Percentiles rank a stretch among this genome's conserved stretches.
Evolutionary conservation across 1,140 invertebrate genomes (phyloP).

Genomic region (Mylabris phalerata): DNA sequence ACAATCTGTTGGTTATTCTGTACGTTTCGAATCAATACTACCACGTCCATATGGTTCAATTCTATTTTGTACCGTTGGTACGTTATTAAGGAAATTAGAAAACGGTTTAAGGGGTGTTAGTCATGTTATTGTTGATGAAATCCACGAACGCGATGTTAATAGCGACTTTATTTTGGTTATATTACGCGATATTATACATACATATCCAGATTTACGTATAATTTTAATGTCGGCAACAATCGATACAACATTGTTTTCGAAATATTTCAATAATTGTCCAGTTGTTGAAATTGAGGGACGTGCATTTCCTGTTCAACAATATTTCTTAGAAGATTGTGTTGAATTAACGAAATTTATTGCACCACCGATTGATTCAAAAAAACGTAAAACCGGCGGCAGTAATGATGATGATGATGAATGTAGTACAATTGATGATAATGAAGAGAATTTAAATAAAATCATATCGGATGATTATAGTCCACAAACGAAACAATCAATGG

Average conservation of each 20-base stretch:
- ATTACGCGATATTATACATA: constrained; percentile 84
- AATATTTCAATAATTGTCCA: constrained; percentile 88
- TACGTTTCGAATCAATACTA: constrained; percentile 82
- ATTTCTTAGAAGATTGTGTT: constrained; percentile 86
- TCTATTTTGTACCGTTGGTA: constrained; percentile 92
- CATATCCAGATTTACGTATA: constrained; percentile 81
- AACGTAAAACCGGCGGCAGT: constrained; percentile 50
- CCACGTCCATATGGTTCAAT: constrained; percentile 89
- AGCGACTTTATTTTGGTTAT: constrained; percentile 94
- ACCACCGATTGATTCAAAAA: constrained; percentile 54
- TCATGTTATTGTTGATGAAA: constrained; percentile 93
- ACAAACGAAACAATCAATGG: constrained; percentile 64
- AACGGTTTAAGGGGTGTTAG: constrained; percentile 78
- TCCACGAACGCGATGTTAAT: constrained; percentile 95
- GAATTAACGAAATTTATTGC: constrained; percentile 76
- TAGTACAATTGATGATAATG: constrained; percentile 53
- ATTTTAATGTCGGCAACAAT: constrained; percentile 98
- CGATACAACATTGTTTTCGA: constrained; percentile 80
- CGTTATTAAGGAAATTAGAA: constrained; percentile 86
- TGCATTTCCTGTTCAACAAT: constrained; percentile 75
- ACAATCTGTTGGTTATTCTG: constrained; percentile 80
- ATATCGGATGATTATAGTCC: constrained; percentile 19
- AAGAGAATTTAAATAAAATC: constrained; percentile 74
- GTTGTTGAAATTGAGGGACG: constrained; percentile 73
- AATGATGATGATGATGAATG: constrained; percentile 47